phyloP scores from a whole-genome alignment of 2,797 vertebrate species.

The Anolis apletophallus region DNA sequence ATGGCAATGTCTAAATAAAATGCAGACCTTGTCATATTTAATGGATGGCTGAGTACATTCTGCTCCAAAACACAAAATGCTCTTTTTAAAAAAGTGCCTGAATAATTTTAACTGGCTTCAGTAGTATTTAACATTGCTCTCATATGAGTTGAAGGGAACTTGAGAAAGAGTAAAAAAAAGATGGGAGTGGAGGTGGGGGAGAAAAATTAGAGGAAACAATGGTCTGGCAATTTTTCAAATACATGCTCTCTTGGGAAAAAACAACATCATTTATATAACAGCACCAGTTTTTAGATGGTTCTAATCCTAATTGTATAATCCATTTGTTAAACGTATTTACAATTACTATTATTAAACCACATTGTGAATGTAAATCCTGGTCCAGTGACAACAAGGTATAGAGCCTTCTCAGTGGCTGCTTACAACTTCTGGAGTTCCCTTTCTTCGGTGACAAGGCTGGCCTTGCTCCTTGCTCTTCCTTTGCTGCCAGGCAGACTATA shows the following conservation, averaged over 20 bases:
- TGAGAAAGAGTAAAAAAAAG: constrained; percentile 24
- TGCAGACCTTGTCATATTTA: constrained; percentile 94
- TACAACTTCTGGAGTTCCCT: too few species aligned
- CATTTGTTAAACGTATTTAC: neutral
- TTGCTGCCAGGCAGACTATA: neutral
- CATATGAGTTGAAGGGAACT: constrained; percentile 40
- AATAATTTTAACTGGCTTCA: constrained; percentile 73
- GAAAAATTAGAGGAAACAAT: constrained; percentile 27
- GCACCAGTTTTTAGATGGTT: neutral
- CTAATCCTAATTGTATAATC: constrained; percentile 38
- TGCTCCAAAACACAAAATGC: constrained; percentile 77
- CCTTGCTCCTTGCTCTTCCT: too few species aligned
- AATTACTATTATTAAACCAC: neutral
- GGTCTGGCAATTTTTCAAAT: constrained; percentile 47
- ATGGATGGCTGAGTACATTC: constrained; percentile 86
- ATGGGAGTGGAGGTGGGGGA: too few species aligned
- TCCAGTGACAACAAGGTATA: too few species aligned
- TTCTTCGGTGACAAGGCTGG: too few species aligned
- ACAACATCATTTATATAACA: too few species aligned
- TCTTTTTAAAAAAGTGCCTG: constrained; percentile 69
- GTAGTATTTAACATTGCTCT: constrained; percentile 60
- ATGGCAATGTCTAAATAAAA: constrained; percentile 94
- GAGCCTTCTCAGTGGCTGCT: too few species aligned
- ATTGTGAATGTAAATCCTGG: neutral
- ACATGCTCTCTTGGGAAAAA: constrained; percentile 9